Evolutionary conservation across 2,797 vertebrate species (phyloP), one percentile per base, ranked within the genome.

Genomic region (Crenichthys baileyi): DNA sequence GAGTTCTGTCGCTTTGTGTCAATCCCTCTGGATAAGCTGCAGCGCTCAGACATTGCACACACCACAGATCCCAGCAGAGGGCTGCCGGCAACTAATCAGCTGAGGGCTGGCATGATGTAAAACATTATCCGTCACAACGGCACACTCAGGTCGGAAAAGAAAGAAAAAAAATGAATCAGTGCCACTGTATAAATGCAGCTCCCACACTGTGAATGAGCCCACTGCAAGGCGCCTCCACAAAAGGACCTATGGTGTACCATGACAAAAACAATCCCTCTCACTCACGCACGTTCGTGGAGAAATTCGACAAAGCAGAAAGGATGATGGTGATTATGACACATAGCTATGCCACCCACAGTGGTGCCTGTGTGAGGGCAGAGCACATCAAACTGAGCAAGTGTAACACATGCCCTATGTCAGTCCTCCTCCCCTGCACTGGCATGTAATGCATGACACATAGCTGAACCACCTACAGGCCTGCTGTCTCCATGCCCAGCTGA

Each of bases 291-390:
- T 76, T 82, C 31, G 80, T 78, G 81, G 79, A 91, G 85, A 75
- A 79, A 92, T 83, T 86, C 83, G 84, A 90, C 90, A 90, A 89
- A 92, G 92, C 90, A 89, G 41, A 70, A 88, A 87, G 91, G 86
- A 92, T 92, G 91, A 91, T 92, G 91, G 89, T 92, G 92, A 93
- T 92, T 93, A 93, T 94, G 94, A 95, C 94, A 94, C 93, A 95
- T 93, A 91, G 88, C 91, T 91, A 91, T 90, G 91, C 93, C 93
- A 90, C 94, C 94, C 93, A 95, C 94, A 89, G 91, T 63, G 83
- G 92, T 89, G 92, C 92, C 92, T 90, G 92, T 89, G 93, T 83
- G 92, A 93, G 94, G 90, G 93, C 91, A 93, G 91, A 91, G 92
- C 90, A 88, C 91, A 94, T 94, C 90, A 94, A 93, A 93, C 90